Base-by-base conservation (phyloP, 2,113 vertebrate species). In the western clawed frog (Xenopus tropicalis) region DNA sequence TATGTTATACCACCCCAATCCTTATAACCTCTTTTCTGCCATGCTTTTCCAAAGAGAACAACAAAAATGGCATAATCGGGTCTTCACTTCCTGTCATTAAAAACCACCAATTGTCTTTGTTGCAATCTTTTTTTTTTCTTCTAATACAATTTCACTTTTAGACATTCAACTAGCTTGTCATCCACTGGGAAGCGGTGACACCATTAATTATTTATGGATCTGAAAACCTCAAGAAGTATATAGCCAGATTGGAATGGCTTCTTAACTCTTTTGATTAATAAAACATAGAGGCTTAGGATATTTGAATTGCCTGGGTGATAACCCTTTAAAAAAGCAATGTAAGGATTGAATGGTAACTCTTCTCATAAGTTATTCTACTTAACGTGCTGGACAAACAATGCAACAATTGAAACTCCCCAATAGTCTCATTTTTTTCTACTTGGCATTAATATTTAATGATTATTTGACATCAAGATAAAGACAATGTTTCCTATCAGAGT, bases 191-290 rank as follows among this genome's bases (percentile, higher is more conserved):
- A 86, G 85, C 76, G 84, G 89, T 86, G 86, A 87, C 84, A 85
- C 81, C 84, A 86, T 90, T 83, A 88, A 89, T 91, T 90, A 90
- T 91, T 91, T 84, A 91, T 85, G 86, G 83, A 77, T 82, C 90
- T 87, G 87, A 85, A 87, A 91, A 86, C 87, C 86, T 88, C 79
- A 77, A 83, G 85, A 82, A 86, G 81, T 84, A 85, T 88, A 86
- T 87, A 85, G 83, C 86, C 82, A 87, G 86, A 90, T 88, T 91
- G 87, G 88, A 91, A 86, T 90, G 88, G 87, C 87, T 91, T 91
- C 88, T 90, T 83, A 90, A 86, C 85, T 88, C 84, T 85, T 89
- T 88, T 90, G 87, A 88, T 91, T 85, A 92, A 91, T 90, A 88
- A 91, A 89, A 84, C 83, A 91, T 89, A 71, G 80, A 79, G 66